Evolutionary conservation across 2,113 vertebrate genomes (phyloP), one percentile per base, ranked within the genome.

Genomic region (Epinephelus lanceolatus): DNA sequence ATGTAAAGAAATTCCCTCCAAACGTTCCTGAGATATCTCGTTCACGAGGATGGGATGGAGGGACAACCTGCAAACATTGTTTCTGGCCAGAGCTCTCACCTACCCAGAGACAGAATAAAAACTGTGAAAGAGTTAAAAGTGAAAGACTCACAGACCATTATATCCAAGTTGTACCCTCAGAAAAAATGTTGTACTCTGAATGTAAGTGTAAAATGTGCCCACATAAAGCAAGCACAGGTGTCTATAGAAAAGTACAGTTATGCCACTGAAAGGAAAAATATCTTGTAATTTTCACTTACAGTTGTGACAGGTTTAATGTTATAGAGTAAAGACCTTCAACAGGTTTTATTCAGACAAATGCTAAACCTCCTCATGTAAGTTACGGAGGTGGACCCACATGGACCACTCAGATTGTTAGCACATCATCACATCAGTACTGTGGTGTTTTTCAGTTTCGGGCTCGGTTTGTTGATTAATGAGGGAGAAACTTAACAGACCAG

Each of bases 381-480:
- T n/a, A 30, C 30, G 6, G 33, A 17, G 19, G 27, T 23, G 27
- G 7, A 51, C 9, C 8, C 18, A 27, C 49, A 40, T 14, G 4
- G 53, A 81, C 57, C 23, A 75, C 42, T 81, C 6, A 51, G 67
- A 74, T 5, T 25, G 1, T 1, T 1, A 19, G 21, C 4, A 30
- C 19, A 4, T 23, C 49, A 27, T 12, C 17, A 37, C 1, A 57
- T 57, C 33, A 18, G 45, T 40, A 40, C 52, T 69, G 9, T 56
- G 75, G 56, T 55, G 68, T 76, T 68, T 85, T 80, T 42, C 42
- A 45, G 13, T 70, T 30, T 40, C 74, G 62, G 53, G 3, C 21
- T 80, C 51, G 40, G 27, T 81, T 70, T 85, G 81, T 76, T 86
- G 85, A 89, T 86, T 86, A 86, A 88, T 80, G 76, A 78, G 49